Base-by-base conservation (phyloP, 1,140 invertebrate species). In the Cyclina sinensis region DNA sequence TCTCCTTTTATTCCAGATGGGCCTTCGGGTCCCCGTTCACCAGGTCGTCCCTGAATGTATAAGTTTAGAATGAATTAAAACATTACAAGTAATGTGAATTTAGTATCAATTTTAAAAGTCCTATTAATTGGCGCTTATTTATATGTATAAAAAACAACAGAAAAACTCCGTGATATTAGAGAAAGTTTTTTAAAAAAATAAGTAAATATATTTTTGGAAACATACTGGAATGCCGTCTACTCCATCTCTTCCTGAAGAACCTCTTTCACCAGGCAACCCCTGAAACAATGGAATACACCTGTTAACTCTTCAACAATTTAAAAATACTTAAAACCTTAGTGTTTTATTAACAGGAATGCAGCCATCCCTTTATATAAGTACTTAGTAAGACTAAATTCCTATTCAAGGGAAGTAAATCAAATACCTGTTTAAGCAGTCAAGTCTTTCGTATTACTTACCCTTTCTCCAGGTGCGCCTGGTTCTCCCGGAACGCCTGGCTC, bases 11-110 rank as follows among this genome's bases (percentile, higher is more conserved):
- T 54, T 32, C 85, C 85, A 24, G 46, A 32, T 32, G 54, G 74
- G n/a, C 85, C 85, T 65, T 87, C 85, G 4, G 76, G 43, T 68
- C 85, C 85, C 16, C 74, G 14, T 21, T 87, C 85, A 7, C 85
- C 85, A 35, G 59, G 85, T 65, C 78, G 78, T 2, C 85, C 85
- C 85, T 87, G 12, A 84, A 84, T 39, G n/a, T 57, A n/a, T n/a
- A n/a, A n/a, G n/a, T n/a, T n/a, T n/a, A n/a, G n/a, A n/a, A n/a
- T n/a, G n/a, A n/a, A n/a, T n/a, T n/a, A n/a, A n/a, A n/a, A n/a
- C n/a, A n/a, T n/a, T n/a, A n/a, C n/a, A n/a, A n/a, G n/a, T n/a
- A n/a, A n/a, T n/a, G n/a, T n/a, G n/a, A n/a, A n/a, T n/a, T n/a
- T n/a, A n/a, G n/a, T n/a, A n/a, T n/a, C n/a, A n/a, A n/a, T n/a